phyloP scores from a whole-genome alignment of 2,888 invertebrate species.

The Phengaris alcon region DNA sequence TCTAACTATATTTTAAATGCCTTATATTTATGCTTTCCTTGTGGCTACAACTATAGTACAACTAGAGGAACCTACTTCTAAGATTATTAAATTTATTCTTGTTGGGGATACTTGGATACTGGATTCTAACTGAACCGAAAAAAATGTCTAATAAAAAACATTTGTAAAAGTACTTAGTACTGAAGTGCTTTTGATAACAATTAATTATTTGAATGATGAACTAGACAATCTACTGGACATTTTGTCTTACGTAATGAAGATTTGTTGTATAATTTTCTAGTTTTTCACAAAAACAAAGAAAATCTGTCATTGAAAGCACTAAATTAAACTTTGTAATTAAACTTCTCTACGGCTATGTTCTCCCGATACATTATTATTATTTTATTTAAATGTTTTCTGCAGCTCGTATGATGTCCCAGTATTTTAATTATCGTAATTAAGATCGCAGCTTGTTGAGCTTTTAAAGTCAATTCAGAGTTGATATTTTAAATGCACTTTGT shows the following conservation, averaged over 20 bases:
- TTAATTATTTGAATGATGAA: too few species aligned
- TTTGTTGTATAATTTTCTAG: background rate
- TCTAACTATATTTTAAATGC: too few species aligned
- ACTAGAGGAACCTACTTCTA: slow-evolving; percentile 43
- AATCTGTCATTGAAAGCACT: background rate
- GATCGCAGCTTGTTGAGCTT: background rate
- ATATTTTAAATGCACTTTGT: too few species aligned
- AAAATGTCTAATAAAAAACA: too few species aligned
- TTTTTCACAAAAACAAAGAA: background rate
- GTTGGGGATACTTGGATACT: too few species aligned
- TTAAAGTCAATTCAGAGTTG: too few species aligned
- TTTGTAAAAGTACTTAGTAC: too few species aligned
- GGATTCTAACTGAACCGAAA: too few species aligned
- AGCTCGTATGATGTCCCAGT: slow-evolving; percentile 51
- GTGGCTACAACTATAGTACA: slow-evolving; percentile 53
- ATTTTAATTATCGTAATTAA: slow-evolving; percentile 19
- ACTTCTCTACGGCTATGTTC: slow-evolving; percentile 45
- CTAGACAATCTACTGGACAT: too few species aligned
- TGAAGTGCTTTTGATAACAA: too few species aligned
- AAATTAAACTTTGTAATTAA: slow-evolving; percentile 42
- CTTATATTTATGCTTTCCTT: slow-evolving; percentile 46
- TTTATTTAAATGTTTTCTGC: slow-evolving; percentile 58
- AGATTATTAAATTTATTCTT: background rate
- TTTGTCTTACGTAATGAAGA: too few species aligned
- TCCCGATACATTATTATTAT: slow-evolving; percentile 61